Evolutionary conservation across 1,140 invertebrate genomes (phyloP).

Genomic region (Sycophila sp.): DNA sequence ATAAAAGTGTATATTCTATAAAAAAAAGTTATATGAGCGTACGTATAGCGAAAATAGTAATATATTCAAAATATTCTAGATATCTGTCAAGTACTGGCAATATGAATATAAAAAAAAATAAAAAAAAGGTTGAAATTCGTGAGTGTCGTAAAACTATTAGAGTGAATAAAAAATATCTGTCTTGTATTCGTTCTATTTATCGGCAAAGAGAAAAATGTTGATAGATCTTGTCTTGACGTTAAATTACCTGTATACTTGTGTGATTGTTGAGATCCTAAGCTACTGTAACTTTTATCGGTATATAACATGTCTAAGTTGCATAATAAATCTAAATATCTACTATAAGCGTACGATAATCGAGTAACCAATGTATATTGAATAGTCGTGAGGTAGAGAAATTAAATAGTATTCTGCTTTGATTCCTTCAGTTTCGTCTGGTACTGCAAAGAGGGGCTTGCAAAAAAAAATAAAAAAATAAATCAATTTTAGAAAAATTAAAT

Average conservation of each 20-base stretch:
- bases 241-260: background rate
- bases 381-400: background rate
- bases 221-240: conserved; percentile 29
- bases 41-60: conserved; percentile 11
- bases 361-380: conserved; percentile 16
- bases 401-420: conserved; percentile 26
- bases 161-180: conserved; percentile 38
- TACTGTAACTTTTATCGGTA: conserved; percentile 29
- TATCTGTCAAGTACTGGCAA: background rate
- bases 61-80: background rate
- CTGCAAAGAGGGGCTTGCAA: conserved; percentile 3
- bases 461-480: too few species aligned
- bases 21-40: conserved; percentile 14
- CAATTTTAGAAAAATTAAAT: too few species aligned
- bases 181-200: conserved; percentile 46
- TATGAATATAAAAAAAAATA: conserved; percentile 6
- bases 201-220: background rate
- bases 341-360: background rate
- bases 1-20: conserved; percentile 21
- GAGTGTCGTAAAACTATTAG: conserved; percentile 12
- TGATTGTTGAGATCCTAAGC: conserved; percentile 33
- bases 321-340: background rate
- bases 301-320: background rate
- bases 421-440: conserved; percentile 28
- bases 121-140: conserved; percentile 12